Conservation (phyloP, 1,140 invertebrate genomes). For the Aphis gossypii region DNA sequence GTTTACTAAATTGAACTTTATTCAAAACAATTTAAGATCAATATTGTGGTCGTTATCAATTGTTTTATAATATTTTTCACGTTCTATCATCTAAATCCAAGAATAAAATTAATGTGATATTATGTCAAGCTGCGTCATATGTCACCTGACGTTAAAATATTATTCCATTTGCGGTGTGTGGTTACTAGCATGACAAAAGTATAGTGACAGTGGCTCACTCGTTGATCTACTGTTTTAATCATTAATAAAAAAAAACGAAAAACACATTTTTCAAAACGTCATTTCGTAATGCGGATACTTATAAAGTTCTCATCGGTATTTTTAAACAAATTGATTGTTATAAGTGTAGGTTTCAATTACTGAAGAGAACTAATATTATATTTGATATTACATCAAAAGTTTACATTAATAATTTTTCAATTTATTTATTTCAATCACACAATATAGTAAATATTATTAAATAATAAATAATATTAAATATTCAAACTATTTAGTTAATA, state of each 20-base stretch:
- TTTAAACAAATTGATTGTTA: slow-evolving; percentile 12
- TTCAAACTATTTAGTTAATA: background rate
- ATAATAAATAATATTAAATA: background rate
- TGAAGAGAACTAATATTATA: background rate
- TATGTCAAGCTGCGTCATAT: slow-evolving; percentile 14
- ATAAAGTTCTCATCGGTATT: background rate
- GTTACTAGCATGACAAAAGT: slow-evolving; percentile 8
- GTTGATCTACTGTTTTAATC: slow-evolving; percentile 35
- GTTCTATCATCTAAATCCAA: background rate
- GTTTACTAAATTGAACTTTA: background rate
- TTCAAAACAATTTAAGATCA: background rate
- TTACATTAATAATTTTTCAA: background rate
- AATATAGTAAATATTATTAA: background rate
- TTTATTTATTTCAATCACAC: background rate
- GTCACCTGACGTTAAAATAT: slow-evolving; percentile 34
- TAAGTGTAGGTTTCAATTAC: background rate
- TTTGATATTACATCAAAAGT: background rate
- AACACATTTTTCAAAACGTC: slow-evolving; percentile 42
- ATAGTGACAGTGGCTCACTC: background rate
- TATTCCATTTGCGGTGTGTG: slow-evolving; percentile 28
- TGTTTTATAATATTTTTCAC: background rate
- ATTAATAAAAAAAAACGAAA: slow-evolving; percentile 33
- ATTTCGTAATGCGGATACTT: background rate
- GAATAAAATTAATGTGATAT: slow-evolving; percentile 9
- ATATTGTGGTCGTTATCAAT: background rate